Evolutionary conservation across 2,888 invertebrate genomes (phyloP).

Genomic region (Ornithoptera alexandrae): DNA sequence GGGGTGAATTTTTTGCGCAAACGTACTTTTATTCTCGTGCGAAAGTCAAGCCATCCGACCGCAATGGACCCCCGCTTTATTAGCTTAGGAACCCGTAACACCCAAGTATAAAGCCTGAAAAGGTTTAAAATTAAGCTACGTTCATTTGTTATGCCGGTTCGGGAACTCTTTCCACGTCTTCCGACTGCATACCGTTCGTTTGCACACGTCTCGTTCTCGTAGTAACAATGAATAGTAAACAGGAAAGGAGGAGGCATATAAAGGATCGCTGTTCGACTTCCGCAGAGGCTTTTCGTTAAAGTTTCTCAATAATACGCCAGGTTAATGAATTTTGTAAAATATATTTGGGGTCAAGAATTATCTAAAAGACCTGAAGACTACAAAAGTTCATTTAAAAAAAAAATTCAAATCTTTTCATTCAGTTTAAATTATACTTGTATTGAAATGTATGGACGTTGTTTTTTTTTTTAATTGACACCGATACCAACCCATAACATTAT

Average conservation of each 20-base stretch:
- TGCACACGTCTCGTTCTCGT: conserved; percentile 9
- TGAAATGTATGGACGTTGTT: too few species aligned
- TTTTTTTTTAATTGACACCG: too few species aligned
- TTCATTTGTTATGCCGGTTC: conserved; percentile 23
- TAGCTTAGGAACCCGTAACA: conserved; percentile 25
- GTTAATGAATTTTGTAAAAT: not conserved
- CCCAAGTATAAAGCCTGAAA: conserved; percentile 15
- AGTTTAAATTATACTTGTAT: too few species aligned
- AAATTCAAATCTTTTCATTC: too few species aligned
- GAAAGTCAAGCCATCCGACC: conserved; percentile 24
- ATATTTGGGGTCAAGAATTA: not conserved
- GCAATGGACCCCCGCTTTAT: conserved; percentile 27
- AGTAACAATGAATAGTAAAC: conserved; percentile 7
- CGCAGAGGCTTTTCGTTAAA: not conserved
- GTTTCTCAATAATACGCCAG: not conserved
- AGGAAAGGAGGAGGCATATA: not conserved
- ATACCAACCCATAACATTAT: too few species aligned
- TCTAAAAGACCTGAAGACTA: too few species aligned
- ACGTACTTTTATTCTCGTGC: conserved; percentile 20
- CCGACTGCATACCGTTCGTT: conserved; percentile 8
- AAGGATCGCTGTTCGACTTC: not conserved
- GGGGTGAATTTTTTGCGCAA: conserved; percentile 13
- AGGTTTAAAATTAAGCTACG: conserved; percentile 24
- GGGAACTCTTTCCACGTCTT: conserved; percentile 23
- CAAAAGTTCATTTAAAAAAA: too few species aligned